A percentile compares a stretch with the other conserved stretches of the same genome.
phyloP scores from a whole-genome alignment of 2,113 vertebrate genomes.

The Etheostoma cragini region DNA sequence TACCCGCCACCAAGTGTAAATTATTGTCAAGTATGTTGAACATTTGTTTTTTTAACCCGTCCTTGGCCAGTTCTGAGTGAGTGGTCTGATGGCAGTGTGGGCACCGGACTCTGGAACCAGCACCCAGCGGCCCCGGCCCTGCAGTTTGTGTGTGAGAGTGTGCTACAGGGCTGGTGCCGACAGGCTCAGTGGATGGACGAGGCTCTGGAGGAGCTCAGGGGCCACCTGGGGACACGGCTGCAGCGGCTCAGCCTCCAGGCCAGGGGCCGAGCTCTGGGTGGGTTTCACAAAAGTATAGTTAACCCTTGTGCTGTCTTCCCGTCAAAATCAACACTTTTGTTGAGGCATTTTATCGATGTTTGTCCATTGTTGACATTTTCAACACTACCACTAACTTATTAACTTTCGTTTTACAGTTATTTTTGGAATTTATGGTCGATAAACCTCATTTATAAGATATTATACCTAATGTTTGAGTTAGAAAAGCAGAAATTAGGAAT shows the following conservation, averaged over 20 bases:
- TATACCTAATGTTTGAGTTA: too few relatives aligned
- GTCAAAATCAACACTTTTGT: too few relatives aligned
- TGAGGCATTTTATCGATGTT: too few relatives aligned
- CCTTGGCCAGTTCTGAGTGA: conserved; percentile 86
- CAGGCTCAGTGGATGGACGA: conserved; percentile 86
- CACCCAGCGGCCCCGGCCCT: conserved; percentile 56
- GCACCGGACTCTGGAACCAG: not conserved
- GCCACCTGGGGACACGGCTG: conserved; percentile 73
- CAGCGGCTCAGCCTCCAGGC: conserved; percentile 74
- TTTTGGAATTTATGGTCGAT: too few relatives aligned
- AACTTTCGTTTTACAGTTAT: too few relatives aligned
- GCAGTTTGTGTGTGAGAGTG: conserved; percentile 80
- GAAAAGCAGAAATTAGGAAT: too few relatives aligned
- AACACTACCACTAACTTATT: too few relatives aligned
- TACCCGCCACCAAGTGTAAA: not conserved
- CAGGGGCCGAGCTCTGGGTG: conserved; percentile 85
- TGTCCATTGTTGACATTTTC: too few relatives aligned
- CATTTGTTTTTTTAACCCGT: not conserved
- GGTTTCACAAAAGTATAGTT: conserved; percentile 2
- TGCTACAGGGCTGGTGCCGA: conserved; percentile 84
- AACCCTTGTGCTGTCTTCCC: too few relatives aligned
- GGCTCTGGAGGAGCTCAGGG: conserved; percentile 77
- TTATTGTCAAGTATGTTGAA: not conserved
- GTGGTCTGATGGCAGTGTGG: conserved; percentile 77
- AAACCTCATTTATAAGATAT: too few relatives aligned